Base-by-base conservation (phyloP, 30 jellyfish, hydroid and myxozoan genomes). In the Sanderia malayensis region DNA sequence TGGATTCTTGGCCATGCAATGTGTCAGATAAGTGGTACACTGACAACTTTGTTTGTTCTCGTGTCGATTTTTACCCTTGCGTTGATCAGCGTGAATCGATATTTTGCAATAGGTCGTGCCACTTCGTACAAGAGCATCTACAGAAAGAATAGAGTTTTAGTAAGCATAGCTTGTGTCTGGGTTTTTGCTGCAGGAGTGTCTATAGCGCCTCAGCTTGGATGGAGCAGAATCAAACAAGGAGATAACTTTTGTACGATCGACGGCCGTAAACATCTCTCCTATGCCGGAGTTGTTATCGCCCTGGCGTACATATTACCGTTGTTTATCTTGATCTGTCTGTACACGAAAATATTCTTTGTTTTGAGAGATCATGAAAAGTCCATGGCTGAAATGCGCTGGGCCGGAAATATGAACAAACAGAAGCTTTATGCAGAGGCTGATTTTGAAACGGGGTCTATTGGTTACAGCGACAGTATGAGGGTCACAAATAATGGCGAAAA, bases 31-130 rank as follows among this genome's bases (percentile, higher is more conserved):
- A 73, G 88, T 62, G 99, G 99, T 8, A 64, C 86, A 20, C 61
- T 83, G n/a, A 81, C 73, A 8, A 76, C 96, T 0, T 61, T 82
- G 44, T 85, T 92, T 46, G 87, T 96, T 49, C 46, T 79, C 64
- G 84, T 73, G 34, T 92, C 99, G 28, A 92, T 92, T n/a, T 92
- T 93, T 93, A 92, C 99, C 1, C 76, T 92, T 10, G 75, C 83
- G 15, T 64, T 92, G 78, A 92, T 92, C 65, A 89, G 96, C 58
- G 76, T 92, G 15, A 84, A 92, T 67, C 86, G 99, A 27, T 92
- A 70, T 60, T 84, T 82, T 46, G 94, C 95, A 27, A 96, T 92
- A 1, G 95, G 97, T 17, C 84, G 86, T 61, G 75, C 96, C 11
- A 71, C 65, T 4, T 46, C 77, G 2, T 79, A 86, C 72, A 84